phyloP scores from a whole-genome alignment of 2,888 invertebrate species.

The Sphaerophoria taeniata region DNA sequence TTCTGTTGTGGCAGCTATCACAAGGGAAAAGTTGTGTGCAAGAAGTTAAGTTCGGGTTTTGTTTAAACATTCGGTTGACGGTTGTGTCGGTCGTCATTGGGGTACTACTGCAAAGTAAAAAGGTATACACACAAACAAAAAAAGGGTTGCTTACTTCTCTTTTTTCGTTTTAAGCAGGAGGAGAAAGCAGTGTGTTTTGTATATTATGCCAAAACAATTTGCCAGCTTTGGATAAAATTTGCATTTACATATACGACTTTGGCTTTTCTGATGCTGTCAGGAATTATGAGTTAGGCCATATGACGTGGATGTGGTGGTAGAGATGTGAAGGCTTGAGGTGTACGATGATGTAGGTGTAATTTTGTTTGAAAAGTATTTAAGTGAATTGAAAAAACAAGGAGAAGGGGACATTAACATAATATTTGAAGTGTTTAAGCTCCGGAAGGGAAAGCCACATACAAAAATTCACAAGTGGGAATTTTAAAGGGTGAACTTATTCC shows the following conservation, averaged over 20 bases:
- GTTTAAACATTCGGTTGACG: not conserved
- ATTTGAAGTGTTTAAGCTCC: too few relatives aligned
- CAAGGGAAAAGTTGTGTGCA: constrained; percentile 22
- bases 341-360: not conserved
- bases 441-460: too few relatives aligned
- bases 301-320: not conserved
- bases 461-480: too few relatives aligned
- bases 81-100: not conserved
- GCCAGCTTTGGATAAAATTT: constrained; percentile 54
- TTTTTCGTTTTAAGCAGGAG: not conserved
- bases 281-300: constrained; percentile 56
- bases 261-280: constrained; percentile 49
- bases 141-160: constrained; percentile 50
- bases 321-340: not conserved
- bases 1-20: constrained; percentile 54
- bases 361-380: constrained; percentile 54
- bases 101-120: not conserved
- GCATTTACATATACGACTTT: constrained; percentile 68
- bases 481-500: too few relatives aligned
- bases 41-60: constrained; percentile 15
- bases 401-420: too few relatives aligned
- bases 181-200: not conserved
- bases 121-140: not conserved
- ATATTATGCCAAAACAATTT: constrained; percentile 60
- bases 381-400: constrained; percentile 43